These are phyloP conservation scores for Notamacropus eugenii DNA, from an alignment of 2,797 vertebrate species.

Conservation along the genomic window DNA sequence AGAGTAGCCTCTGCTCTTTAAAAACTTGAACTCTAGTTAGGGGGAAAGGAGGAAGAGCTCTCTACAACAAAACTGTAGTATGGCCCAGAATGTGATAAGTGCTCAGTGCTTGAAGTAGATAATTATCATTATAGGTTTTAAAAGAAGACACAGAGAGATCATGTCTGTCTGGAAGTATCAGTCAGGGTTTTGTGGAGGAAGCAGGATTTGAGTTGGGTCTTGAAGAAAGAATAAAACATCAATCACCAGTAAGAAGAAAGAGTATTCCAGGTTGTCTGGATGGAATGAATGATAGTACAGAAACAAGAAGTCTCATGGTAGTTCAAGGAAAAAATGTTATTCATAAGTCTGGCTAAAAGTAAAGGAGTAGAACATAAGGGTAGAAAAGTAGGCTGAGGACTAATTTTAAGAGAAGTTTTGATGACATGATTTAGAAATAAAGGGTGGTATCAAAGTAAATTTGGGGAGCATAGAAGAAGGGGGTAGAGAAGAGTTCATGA, in stretches of 20 bases:
- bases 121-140: not conserved
- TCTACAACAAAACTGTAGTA: not conserved
- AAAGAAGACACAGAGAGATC: not conserved
- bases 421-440: not conserved
- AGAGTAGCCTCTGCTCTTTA: not conserved
- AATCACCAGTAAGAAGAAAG: not conserved
- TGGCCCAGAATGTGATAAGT: not conserved
- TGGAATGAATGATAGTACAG: not conserved
- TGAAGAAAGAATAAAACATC: not conserved
- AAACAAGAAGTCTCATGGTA: not conserved
- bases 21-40: not conserved
- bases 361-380: not conserved
- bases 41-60: not conserved
- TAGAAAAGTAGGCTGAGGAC: not conserved
- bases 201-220: not conserved
- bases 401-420: not conserved
- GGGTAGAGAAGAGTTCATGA: not conserved
- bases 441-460: not conserved
- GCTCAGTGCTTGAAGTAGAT: not conserved
- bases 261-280: not conserved
- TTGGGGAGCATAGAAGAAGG: not conserved
- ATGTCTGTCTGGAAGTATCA: not conserved
- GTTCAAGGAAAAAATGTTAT: not conserved
- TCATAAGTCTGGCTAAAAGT: not conserved
- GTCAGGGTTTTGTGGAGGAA: not conserved